phyloP scores from a whole-genome alignment of 2,888 invertebrate species.

The Xestoiulus laeticollis region DNA sequence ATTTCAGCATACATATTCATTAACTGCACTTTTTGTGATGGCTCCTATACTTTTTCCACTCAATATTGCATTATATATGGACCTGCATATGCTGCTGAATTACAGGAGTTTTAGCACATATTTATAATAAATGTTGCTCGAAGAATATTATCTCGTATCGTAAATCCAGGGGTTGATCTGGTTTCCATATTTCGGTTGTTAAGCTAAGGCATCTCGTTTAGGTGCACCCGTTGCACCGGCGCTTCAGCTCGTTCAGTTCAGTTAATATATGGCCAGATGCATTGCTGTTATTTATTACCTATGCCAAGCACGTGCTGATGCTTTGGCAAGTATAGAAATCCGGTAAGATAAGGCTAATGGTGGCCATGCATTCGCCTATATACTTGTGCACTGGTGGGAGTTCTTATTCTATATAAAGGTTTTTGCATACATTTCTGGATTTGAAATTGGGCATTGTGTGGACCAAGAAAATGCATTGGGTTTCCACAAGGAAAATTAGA shows the following conservation, averaged over 20 bases:
- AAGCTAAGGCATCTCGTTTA: neutral
- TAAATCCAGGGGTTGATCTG: neutral
- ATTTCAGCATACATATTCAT: too few relatives aligned
- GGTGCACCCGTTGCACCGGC: neutral
- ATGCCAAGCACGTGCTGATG: conserved; percentile 12
- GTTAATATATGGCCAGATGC: neutral
- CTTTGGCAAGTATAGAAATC: neutral
- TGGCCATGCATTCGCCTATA: too few relatives aligned
- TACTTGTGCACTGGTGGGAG: too few relatives aligned
- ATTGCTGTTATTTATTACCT: conserved; percentile 1
- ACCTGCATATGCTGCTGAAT: neutral
- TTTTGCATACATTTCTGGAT: too few relatives aligned
- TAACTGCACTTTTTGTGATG: too few relatives aligned
- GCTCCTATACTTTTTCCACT: too few relatives aligned
- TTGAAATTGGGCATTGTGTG: too few relatives aligned
- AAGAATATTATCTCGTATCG: neutral
- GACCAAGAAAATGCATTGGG: neutral
- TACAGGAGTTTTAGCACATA: neutral
- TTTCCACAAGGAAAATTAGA: too few relatives aligned
- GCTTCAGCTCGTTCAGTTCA: neutral
- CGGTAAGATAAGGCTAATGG: neutral
- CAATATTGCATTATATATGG: too few relatives aligned
- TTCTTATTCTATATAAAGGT: too few relatives aligned
- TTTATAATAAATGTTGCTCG: neutral
- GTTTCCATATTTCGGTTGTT: neutral